Evolutionary conservation across 2,888 invertebrate species (phyloP).

Genomic region (Clitarchus hookeri): DNA sequence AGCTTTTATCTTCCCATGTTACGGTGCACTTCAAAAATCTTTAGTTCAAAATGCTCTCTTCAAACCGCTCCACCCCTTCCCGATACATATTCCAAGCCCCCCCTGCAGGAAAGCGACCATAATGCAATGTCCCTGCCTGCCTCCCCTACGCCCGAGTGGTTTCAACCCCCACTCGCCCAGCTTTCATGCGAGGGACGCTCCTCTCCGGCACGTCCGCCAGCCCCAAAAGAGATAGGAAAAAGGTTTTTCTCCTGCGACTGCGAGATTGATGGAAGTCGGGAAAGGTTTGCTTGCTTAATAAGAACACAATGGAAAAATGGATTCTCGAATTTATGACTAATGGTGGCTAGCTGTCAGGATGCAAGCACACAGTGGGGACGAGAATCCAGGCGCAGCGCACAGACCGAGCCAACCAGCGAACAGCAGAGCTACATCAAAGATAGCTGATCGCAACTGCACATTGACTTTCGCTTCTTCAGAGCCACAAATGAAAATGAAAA

Average conservation of each 20-base stretch:
- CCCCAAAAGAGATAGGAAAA: slow-evolving; percentile 30
- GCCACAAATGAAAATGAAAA: too few species aligned
- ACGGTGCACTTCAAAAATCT: slow-evolving; percentile 31
- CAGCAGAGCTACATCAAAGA: neutral
- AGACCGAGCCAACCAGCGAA: neutral
- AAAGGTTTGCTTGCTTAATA: slow-evolving; percentile 42
- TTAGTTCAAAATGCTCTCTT: slow-evolving; percentile 25
- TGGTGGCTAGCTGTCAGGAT: slow-evolving; percentile 43
- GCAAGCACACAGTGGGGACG: slow-evolving; percentile 29
- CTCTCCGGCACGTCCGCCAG: slow-evolving; percentile 32
- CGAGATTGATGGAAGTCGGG: slow-evolving; percentile 42
- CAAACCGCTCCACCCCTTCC: neutral
- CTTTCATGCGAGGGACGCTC: slow-evolving; percentile 34
- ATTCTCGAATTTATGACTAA: slow-evolving; percentile 45
- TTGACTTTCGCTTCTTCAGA: too few species aligned
- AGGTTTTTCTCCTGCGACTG: slow-evolving; percentile 31
- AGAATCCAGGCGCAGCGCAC: slow-evolving; percentile 20
- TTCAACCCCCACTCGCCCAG: slow-evolving; percentile 26
- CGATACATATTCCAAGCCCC: slow-evolving; percentile 11
- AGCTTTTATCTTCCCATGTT: slow-evolving; percentile 36
- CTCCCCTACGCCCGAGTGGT: neutral
- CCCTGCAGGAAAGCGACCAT: slow-evolving; percentile 16
- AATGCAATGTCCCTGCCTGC: slow-evolving; percentile 22
- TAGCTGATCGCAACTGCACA: neutral
- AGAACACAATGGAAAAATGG: slow-evolving; percentile 45